Evolutionary conservation across 2,888 invertebrate species (phyloP), one percentile per base, ranked within the genome.

Genomic region (Allacma fusca): DNA sequence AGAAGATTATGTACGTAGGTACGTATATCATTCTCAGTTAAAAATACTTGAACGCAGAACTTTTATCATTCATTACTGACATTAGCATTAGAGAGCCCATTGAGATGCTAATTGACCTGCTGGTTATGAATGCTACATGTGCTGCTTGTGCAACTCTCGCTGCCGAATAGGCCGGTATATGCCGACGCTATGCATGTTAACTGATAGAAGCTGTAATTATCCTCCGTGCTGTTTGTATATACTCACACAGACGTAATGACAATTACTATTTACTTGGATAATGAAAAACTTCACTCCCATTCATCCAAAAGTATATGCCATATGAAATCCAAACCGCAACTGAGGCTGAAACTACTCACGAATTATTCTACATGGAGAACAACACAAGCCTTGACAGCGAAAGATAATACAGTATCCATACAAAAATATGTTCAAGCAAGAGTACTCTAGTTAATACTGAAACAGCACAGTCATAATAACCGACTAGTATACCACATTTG

Each of bases 61-160:
- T 50, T 26, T 72, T 72, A 62, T 64, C 74, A 74, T 28, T 67
- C 34, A 28, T 62, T 62, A 9, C 23, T 23, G 26, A 72, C 43
- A 72, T 72, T 72, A 72, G 59, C 72, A 72, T 72, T 50, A 21
- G 13, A 40, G 40, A 64, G 12, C 64, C 44, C 29, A 75, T 75
- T 75, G 65, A 59, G 59, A 75, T 75, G 75, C 44, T 75, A 75
- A 75, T 75, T 75, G 50, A 75, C 75, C 65, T 75, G 24, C 19
- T 40, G 34, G 68, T 68, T 68, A 24, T 4, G 24, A 23, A 23
- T 23, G 26, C 13, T 68, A n/a, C 40, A 68, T 68, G 43, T 68
- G 40, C 68, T 68, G 28, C 28, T 67, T 9, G 26, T 29, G 19
- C 67, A 16, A 21, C 62, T 62, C 62, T 24, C 21, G 26, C 62